These are phyloP conservation scores for Rhopilema esculentum DNA, from an alignment of 30 jellyfish, hydroid and myxozoan genomes.

Conservation along the genomic window DNA sequence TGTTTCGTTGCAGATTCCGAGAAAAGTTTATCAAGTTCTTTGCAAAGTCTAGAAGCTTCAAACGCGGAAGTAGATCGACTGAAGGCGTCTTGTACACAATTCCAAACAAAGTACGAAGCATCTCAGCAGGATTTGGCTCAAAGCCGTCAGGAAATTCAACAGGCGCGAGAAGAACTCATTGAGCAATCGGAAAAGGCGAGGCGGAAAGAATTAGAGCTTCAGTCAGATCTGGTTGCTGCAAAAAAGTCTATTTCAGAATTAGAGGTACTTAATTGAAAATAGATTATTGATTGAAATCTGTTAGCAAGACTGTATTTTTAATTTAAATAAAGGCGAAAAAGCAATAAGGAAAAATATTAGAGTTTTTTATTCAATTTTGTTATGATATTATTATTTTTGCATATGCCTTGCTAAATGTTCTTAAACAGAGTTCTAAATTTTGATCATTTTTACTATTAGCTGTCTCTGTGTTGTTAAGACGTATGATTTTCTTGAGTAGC, in stretches of 20 bases:
- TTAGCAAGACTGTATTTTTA: no score
- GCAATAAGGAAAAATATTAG: no score
- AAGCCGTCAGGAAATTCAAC: slow-evolving; percentile 81
- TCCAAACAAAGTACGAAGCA: slow-evolving; percentile 84
- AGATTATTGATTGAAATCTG: no score
- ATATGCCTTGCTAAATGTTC: no score
- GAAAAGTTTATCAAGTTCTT: slow-evolving; percentile 87
- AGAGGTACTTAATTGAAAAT: slow-evolving; percentile 52
- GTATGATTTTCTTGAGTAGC: no score
- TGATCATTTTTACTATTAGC: no score
- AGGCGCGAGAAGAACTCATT: slow-evolving; percentile 81
- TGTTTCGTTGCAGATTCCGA: slow-evolving; percentile 60
- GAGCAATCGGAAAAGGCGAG: slow-evolving; percentile 81
- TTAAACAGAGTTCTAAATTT: no score
- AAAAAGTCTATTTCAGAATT: slow-evolving; percentile 83
- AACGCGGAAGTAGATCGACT: slow-evolving; percentile 87
- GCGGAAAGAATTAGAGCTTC: slow-evolving; percentile 83
- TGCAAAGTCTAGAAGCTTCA: slow-evolving; percentile 89
- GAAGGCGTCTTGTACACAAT: slow-evolving; percentile 80
- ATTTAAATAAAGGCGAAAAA: no score
- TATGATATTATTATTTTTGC: no score
- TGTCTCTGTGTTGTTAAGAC: no score
- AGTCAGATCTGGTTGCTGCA: slow-evolving; percentile 86
- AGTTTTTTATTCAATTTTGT: no score
- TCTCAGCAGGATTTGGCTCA: slow-evolving; percentile 76